Base-by-base conservation (phyloP, 2,888 invertebrate genomes). In the Latrodectus elegans region DNA sequence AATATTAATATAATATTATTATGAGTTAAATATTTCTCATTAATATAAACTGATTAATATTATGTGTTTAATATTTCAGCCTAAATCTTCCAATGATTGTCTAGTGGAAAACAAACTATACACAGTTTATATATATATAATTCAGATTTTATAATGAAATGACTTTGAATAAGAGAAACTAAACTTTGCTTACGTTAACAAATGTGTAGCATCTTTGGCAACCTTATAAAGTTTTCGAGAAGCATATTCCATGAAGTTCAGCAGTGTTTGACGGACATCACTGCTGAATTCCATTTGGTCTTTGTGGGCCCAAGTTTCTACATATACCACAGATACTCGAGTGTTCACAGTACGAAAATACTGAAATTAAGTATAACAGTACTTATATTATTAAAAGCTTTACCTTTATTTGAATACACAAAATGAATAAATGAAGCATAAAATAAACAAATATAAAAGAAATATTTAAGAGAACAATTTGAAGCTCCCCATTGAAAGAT, bases 301-400 rank as follows among this genome's bases (percentile, higher is more conserved):
- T 22, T 95, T 95, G 90, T 96, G 96, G 93, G 96, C 96, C 99
- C 99, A 99, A 84, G 98, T 96, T 94, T 99, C 99, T 92, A 98
- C 96, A 94, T 99, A 99, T 88, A 98, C 97, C 91, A 99, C 95
- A 14, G 98, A 97, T 74, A 99, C 96, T 90, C 98, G 94, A 77
- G 99, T 97, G 93, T 97, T 97, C 91, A 99, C 94, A 87, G 97
- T 96, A 90, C 97, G 96, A 93, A 97, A 97, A 93, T 97, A 97
- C 97, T 97, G 94, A 2, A 93, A 91, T 92, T 88, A 90, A 82
- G 88, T 89, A 64, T n/a, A 0, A 71, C 8, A 49, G n/a, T 49
- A 71, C 15, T 12, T 70, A 71, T 65, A 65, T 65, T 9, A 65
- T 15, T 11, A 77, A n/a, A 75, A 22, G 1, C 14, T 55, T n/a